Evolutionary conservation across 2,888 invertebrate species (phyloP).

Genomic region (Euclidia mi): DNA sequence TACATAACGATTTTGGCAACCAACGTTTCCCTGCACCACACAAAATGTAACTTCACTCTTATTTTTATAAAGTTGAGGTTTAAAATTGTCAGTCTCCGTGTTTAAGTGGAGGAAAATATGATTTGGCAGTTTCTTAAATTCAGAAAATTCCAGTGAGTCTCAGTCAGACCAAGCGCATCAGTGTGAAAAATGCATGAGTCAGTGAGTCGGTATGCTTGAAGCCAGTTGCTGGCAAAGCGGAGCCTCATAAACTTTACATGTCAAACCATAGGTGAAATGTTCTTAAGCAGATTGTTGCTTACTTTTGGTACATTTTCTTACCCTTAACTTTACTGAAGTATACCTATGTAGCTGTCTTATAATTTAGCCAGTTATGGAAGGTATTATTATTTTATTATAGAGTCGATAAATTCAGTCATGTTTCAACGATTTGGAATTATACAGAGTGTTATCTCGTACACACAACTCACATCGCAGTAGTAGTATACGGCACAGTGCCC

Average conservation of each 20-base stretch:
- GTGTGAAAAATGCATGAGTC: constrained; percentile 81
- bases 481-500: too few relatives aligned
- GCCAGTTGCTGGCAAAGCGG: constrained; percentile 58
- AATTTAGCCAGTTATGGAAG: too few relatives aligned
- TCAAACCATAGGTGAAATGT: constrained; percentile 37
- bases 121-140: constrained; percentile 57
- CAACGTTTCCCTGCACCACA: constrained; percentile 11
- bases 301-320: background rate
- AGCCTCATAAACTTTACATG: constrained; percentile 57
- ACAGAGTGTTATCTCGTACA: too few relatives aligned
- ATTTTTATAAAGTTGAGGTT: constrained; percentile 11
- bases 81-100: constrained; percentile 15
- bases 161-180: constrained; percentile 62
- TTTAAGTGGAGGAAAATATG: constrained; percentile 17
- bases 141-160: constrained; percentile 61
- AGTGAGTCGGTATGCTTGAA: constrained; percentile 70
- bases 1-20: constrained; percentile 46
- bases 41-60: background rate
- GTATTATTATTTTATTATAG: too few relatives aligned
- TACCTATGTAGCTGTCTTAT: too few relatives aligned
- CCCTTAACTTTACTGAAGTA: too few relatives aligned
- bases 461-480: too few relatives aligned
- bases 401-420: too few relatives aligned
- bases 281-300: constrained; percentile 32
- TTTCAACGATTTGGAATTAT: too few relatives aligned